Base-by-base conservation (phyloP, 1,140 invertebrate genomes). In the Liolophura sinensis region DNA sequence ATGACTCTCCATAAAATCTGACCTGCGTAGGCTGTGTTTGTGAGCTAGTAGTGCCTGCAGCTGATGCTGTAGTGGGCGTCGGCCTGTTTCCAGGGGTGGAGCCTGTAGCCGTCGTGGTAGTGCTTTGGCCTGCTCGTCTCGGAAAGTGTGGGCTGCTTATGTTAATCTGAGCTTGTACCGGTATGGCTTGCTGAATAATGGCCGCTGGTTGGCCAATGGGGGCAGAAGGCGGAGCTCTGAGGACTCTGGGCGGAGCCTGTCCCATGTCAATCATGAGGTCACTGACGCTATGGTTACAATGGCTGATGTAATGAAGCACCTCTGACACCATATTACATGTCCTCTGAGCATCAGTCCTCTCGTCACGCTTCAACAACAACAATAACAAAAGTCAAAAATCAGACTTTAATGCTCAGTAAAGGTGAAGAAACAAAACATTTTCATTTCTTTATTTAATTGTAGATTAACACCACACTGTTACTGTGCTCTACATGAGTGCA, bases 231-330 rank as follows among this genome's bases (percentile, higher is more conserved):
- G 73, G 72, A 15, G 80, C 92, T 57, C 89, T 85, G 25, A 95
- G 84, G 67, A 88, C 86, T 67, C 93, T 84, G 0, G 92, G 92
- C 16, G 91, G 89, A 11, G 88, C 81, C 68, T 88, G 86, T 27
- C 86, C 85, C 46, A 92, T 87, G 70, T 93, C 89, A 50, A 93
- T 87, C 80, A 91, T 91, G 46, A 95, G 87, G 76, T 97, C 95
- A 78, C 93, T 96, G 14, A 95, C 84, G 5, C 91, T 90, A 81
- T 97, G 95, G 80, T 92, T 92, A 25, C 92, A 91, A 78, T 97
- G 95, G 9, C 92, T 89, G 62, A 96, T 84, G 62, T 89, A 91
- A 79, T 97, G 95, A 68, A 95, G 86, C 25, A 91, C 86, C 80
- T 93, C 90, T 0, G 91, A 91, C 0, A 93, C 90, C 18, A 89